Percentiles rank a stretch among this genome's conserved stretches.
Evolutionary conservation across 2,888 invertebrate genomes (phyloP).

Genomic region (Andrena camellia): DNA sequence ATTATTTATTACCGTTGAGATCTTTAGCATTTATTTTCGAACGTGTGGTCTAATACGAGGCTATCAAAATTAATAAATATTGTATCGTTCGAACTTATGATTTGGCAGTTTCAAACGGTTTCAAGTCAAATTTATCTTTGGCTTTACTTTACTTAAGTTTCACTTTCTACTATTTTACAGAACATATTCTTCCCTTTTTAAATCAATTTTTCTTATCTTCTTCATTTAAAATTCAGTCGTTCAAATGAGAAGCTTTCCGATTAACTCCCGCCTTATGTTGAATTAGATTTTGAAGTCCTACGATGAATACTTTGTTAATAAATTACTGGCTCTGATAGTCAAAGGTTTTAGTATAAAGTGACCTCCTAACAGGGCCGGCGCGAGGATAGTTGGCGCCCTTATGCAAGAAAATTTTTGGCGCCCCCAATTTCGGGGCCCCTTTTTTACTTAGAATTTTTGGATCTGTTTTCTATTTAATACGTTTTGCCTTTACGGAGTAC

Average conservation of each 20-base stretch:
- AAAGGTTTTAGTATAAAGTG: constrained; percentile 11
- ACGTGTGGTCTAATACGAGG: not conserved
- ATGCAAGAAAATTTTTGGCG: no score
- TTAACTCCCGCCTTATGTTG: constrained; percentile 1
- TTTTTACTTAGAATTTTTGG: no score
- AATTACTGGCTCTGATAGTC: constrained; percentile 51
- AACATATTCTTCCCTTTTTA: not conserved
- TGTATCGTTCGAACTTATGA: not conserved
- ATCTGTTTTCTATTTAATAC: no score
- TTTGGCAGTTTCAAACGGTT: not conserved
- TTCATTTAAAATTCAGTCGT: no score
- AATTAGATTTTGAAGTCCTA: not conserved
- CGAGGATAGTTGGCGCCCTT: no score
- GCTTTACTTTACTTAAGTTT: not conserved
- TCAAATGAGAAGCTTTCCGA: constrained; percentile 31
- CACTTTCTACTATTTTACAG: not conserved
- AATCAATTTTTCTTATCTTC: not conserved
- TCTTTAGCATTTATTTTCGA: constrained; percentile 10
- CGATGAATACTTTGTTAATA: not conserved
- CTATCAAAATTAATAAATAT: not conserved
- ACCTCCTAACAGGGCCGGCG: no score
- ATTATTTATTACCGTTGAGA: constrained; percentile 1
- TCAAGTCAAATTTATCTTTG: not conserved
- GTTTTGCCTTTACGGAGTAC: no score
- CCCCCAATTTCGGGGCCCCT: no score